Base-by-base conservation (phyloP, 2,888 invertebrate genomes). In the Ceratothoa steindachneri region DNA sequence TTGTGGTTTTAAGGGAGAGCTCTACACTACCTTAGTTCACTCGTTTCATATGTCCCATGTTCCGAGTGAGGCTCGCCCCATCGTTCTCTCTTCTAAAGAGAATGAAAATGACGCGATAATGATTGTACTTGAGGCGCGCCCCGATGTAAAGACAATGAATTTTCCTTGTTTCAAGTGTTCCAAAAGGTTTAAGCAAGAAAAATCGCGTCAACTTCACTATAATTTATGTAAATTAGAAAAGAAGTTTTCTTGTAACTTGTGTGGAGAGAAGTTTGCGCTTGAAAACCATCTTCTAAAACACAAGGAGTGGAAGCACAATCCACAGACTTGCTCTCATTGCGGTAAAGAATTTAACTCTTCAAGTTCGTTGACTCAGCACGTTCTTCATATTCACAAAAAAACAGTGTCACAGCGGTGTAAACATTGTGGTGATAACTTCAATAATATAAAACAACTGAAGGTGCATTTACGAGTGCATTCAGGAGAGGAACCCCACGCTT, bases 271-370 rank as follows among this genome's bases (percentile, higher is more conserved):
- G 67, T 80, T 80, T 74, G 75, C 74, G 67, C 71, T 75, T 12
- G 77, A 77, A 52, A 74, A 74, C 41, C 77, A 78, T 29, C 77
- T 80, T 5, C 71, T 72, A 5, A 80, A 78, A 66, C 80, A 80
- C 51, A 78, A 78, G 64, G 78, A 80, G 55, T 80, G 80, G 80
- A 80, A 80, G 51, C 80, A 80, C 70, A 78, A 77, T 51, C 76
- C 75, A 19, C 77, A 78, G 19, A 77, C 77, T 1, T 80, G 80
- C 53, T 72, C 77, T 12, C 75, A 78, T 55, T 80, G 80, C 64
- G 74, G 76, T 3, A 77, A 78, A 22, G 65, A 73, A 15, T 80
- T 80, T 66, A 80, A 75, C 3, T 80, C 80, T n/a, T 75, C 75
- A 15, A 76, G 75, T 15, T 77, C 80, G 12, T 65, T 77, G 15